Evolutionary conservation across 2,797 vertebrate species (phyloP).

Genomic region (Sebastes jordani): DNA sequence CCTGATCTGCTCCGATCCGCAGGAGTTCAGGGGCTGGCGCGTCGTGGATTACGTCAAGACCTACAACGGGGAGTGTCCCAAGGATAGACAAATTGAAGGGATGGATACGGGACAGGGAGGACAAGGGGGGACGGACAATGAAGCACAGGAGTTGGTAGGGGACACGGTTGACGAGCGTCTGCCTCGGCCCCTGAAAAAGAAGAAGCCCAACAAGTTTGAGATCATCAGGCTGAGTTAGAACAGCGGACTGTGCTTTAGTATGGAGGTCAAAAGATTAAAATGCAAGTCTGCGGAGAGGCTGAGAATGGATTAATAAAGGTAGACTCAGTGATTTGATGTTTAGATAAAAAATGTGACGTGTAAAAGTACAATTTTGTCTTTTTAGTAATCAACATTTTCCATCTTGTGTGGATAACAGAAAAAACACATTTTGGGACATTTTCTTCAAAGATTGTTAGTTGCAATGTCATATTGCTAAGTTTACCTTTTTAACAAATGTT

Average conservation of each 20-base stretch:
- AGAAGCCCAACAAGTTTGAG: constrained; percentile 65
- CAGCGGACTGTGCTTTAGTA: neutral
- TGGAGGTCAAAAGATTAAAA: neutral
- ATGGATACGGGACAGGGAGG: constrained; percentile 63
- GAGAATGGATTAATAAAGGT: constrained; percentile 17
- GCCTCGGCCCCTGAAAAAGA: constrained; percentile 68
- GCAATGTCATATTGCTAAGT: constrained; percentile 3
- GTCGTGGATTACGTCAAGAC: constrained; percentile 94
- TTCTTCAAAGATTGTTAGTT: neutral
- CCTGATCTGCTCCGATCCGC: constrained; percentile 88
- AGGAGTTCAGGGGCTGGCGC: constrained; percentile 92
- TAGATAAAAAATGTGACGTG: neutral
- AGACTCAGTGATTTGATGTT: constrained; percentile 26
- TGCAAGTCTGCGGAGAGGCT: constrained; percentile 13
- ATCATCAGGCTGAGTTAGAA: constrained; percentile 81
- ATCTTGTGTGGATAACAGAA: neutral
- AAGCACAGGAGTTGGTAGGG: constrained; percentile 77
- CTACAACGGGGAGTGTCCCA: constrained; percentile 96
- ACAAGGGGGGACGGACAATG: constrained; percentile 55
- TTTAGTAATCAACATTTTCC: neutral
- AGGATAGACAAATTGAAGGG: constrained; percentile 84
- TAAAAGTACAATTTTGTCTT: neutral
- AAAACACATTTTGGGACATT: neutral
- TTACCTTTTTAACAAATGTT: constrained; percentile 16
- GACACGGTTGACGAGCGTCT: constrained; percentile 78